These are phyloP conservation scores for Ischnus inquisitorius DNA, from an alignment of 2,888 invertebrate species.

Conservation along the genomic window DNA sequence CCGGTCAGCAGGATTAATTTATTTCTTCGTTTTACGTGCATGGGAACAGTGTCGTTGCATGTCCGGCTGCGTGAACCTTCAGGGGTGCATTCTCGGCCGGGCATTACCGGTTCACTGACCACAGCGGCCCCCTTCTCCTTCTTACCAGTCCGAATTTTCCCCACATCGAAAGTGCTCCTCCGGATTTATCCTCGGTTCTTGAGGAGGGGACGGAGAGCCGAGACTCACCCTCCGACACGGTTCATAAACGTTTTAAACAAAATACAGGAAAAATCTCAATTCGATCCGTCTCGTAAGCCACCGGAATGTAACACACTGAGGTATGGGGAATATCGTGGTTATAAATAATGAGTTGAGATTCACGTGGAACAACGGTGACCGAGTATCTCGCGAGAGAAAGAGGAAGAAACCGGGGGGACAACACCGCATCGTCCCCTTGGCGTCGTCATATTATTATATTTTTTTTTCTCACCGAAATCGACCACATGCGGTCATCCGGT, in stretches of 20 bases:
- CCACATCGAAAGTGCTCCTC: conserved; percentile 40
- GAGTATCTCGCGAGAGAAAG: conserved; percentile 29
- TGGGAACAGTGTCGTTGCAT: conserved; percentile 78
- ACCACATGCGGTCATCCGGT: conserved; percentile 77
- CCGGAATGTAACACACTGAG: conserved; percentile 39
- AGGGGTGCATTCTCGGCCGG: conserved; percentile 69
- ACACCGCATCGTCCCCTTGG: conserved; percentile 55
- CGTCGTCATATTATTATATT: conserved; percentile 58
- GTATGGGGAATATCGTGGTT: conserved; percentile 49
- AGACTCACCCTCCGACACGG: conserved; percentile 81
- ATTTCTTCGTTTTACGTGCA: conserved; percentile 72
- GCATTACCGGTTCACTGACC: conserved; percentile 66
- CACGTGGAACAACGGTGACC: conserved; percentile 2
- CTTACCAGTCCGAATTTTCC: conserved; percentile 56
- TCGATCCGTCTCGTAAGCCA: conserved; percentile 70
- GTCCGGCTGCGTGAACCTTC: conserved; percentile 83
- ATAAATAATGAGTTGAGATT: conserved; percentile 64
- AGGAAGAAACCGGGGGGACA: neutral
- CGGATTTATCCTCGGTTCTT: conserved; percentile 38
- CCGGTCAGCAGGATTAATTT: conserved; percentile 58
- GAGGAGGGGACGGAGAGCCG: conserved; percentile 58
- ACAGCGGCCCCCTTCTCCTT: conserved; percentile 56
- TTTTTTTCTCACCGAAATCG: conserved; percentile 72
- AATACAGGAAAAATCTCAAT: conserved; percentile 81
- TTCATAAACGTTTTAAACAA: conserved; percentile 85